Evolutionary conservation across 2,888 invertebrate species (phyloP).

Genomic region (Platycheirus rosarum): DNA sequence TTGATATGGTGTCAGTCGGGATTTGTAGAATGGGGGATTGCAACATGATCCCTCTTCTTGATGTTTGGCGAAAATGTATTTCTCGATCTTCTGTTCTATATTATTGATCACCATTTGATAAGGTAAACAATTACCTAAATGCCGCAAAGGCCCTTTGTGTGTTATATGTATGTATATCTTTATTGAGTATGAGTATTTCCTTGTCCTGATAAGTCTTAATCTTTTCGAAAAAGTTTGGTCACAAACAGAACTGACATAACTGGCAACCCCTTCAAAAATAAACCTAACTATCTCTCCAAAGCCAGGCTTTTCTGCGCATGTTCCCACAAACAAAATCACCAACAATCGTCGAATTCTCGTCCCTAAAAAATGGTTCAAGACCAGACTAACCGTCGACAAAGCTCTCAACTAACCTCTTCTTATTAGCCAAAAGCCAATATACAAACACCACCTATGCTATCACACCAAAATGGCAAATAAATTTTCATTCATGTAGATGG

Average conservation of each 20-base stretch:
- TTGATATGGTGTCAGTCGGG: no score
- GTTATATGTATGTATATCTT: no score
- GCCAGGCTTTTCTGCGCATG: neutral
- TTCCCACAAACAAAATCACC: slow-evolving; percentile 2
- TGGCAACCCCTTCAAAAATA: neutral
- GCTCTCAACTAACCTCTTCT: slow-evolving; percentile 9
- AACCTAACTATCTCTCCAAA: neutral
- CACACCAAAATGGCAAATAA: neutral
- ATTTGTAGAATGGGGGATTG: no score
- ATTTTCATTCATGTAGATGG: slow-evolving; percentile 71
- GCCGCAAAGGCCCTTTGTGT: no score
- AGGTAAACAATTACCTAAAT: no score
- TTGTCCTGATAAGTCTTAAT: no score
- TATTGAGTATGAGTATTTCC: no score
- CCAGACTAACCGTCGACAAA: slow-evolving; percentile 1
- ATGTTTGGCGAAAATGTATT: no score
- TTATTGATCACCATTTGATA: no score
- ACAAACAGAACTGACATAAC: neutral
- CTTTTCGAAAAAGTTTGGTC: no score
- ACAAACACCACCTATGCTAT: neutral
- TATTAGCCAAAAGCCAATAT: neutral
- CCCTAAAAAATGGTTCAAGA: slow-evolving; percentile 4
- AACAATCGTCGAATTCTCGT: neutral
- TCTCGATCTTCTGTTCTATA: no score
- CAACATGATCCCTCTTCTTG: no score